Percentiles rank a stretch among this genome's conserved stretches.
phyloP scores from a whole-genome alignment of 2,888 invertebrate genomes.

The Diarsia dahlii region DNA sequence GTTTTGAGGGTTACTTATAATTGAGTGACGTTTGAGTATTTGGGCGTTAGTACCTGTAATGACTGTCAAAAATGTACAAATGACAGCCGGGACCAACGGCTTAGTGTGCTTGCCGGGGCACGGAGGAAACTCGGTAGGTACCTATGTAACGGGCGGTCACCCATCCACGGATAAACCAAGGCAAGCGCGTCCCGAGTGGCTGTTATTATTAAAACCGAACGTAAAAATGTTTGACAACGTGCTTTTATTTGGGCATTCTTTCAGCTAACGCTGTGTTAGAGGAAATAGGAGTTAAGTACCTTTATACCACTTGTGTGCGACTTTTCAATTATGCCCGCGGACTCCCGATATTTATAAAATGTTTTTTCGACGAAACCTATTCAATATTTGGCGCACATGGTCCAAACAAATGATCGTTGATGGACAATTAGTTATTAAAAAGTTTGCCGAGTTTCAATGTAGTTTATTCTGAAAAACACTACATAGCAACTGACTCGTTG shows the following conservation, averaged over 20 bases:
- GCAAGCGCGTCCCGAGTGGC: no score
- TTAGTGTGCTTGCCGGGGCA: no score
- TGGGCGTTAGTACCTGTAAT: no score
- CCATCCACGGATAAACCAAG: no score
- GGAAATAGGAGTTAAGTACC: neutral
- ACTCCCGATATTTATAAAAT: slow-evolving; percentile 69
- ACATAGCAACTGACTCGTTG: neutral
- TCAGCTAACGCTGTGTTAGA: neutral
- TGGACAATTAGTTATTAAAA: slow-evolving; percentile 62
- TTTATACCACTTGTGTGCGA: slow-evolving; percentile 53
- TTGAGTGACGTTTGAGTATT: no score
- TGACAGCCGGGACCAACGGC: no score
- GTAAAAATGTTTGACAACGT: neutral
- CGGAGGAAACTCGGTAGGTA: no score
- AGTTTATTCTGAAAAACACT: slow-evolving; percentile 23
- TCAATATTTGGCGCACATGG: slow-evolving; percentile 61
- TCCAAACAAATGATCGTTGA: slow-evolving; percentile 61
- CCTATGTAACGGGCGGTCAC: no score
- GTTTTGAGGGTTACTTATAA: no score
- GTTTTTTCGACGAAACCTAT: slow-evolving; percentile 57
- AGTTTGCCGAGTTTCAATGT: slow-evolving; percentile 41
- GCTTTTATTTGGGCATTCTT: neutral
- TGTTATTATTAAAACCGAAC: neutral
- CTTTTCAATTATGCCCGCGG: slow-evolving; percentile 76
- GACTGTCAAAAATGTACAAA: no score